Percentiles rank a stretch among this genome's conserved stretches.
Conservation (phyloP, 1,140 invertebrate species). For the Vanessa tameamea region DNA sequence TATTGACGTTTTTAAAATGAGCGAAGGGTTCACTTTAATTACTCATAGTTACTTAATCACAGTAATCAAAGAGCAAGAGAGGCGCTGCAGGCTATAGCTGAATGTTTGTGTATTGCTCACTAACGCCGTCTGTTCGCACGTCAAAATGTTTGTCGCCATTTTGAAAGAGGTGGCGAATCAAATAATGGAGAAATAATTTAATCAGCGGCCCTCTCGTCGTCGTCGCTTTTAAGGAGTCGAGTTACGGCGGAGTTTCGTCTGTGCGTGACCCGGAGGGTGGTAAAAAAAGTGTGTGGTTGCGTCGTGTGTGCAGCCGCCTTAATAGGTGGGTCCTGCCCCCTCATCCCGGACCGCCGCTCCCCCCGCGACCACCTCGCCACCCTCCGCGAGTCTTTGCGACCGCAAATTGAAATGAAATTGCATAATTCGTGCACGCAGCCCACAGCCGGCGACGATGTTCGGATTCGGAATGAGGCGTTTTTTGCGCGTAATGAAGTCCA, state of each 20-base stretch:
- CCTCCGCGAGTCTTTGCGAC: constrained; percentile 45
- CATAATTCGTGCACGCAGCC: constrained; percentile 60
- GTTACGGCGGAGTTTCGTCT: constrained; percentile 51
- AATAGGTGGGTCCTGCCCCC: constrained; percentile 36
- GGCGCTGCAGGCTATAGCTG: neutral
- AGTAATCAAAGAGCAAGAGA: constrained; percentile 12
- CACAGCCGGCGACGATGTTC: constrained; percentile 23
- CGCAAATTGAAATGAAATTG: constrained; percentile 73
- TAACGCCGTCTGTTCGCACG: constrained; percentile 21
- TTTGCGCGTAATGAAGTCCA: constrained; percentile 68
- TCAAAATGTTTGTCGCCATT: constrained; percentile 66
- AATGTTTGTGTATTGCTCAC: neutral
- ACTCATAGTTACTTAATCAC: constrained; percentile 18
- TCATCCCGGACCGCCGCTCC: constrained; percentile 3
- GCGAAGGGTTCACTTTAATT: constrained; percentile 8
- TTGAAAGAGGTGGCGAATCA: constrained; percentile 77
- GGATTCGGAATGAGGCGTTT: constrained; percentile 41
- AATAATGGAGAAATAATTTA: constrained; percentile 79
- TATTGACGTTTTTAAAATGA: neutral
- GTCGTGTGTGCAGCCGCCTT: constrained; percentile 65
- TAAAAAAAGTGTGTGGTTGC: constrained; percentile 60
- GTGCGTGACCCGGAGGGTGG: constrained; percentile 48
- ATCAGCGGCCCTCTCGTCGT: constrained; percentile 47
- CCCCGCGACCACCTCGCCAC: constrained; percentile 2
- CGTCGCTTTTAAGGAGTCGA: constrained; percentile 43